Evolutionary conservation across 2,797 vertebrate species (phyloP), one percentile per base, ranked within the genome.

Genomic region (Spea hammondii): DNA sequence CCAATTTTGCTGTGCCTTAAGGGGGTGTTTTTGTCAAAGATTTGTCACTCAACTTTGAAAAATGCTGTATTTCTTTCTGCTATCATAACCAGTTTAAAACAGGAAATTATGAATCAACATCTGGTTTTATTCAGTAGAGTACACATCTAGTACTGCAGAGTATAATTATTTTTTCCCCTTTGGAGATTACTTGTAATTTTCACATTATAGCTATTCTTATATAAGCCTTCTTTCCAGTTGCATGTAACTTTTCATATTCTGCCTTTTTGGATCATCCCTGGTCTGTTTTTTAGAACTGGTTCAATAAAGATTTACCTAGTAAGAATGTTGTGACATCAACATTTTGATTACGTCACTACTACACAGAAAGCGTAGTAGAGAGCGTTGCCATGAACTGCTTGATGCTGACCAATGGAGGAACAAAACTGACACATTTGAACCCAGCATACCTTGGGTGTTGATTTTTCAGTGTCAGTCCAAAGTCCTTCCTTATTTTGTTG

Each of bases 81-180:
- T 84, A 60, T 12, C 79, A 50, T 17, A 84, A 82, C 66, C 45
- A 81, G 80, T 80, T 83, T 77, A 76, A 84, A 85, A 67, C 7
- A 78, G 46, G 60, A 74, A 72, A 55, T 82, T 83, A 78, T 82
- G 4, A 65, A 32, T 46, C 14, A 77, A 13, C 77, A 73, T 83
- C 83, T 69, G 55, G 48, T 17, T 53, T 77, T 79, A 51, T 11
- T 83, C 83, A 79, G 48, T 47, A 64, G 68, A 70, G 84, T 68
- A 9, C 0, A 77, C 4, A 69, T 64, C 32, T 72, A 54, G 72
- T 77, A 12, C 71, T 78, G 45, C 12, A 74, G 55, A 66, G 7
- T 11, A 65, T 9, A 46, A 71, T 13, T n/a, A 59, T 60, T 78
- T 62, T 55, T 50, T n/a, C 17, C 45, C 32, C 7, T 71, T 72